A percentile compares a stretch with the other conserved stretches of the same genome.
Evolutionary conservation across 2,113 vertebrate species (phyloP).

Genomic region (Jacana jacana): DNA sequence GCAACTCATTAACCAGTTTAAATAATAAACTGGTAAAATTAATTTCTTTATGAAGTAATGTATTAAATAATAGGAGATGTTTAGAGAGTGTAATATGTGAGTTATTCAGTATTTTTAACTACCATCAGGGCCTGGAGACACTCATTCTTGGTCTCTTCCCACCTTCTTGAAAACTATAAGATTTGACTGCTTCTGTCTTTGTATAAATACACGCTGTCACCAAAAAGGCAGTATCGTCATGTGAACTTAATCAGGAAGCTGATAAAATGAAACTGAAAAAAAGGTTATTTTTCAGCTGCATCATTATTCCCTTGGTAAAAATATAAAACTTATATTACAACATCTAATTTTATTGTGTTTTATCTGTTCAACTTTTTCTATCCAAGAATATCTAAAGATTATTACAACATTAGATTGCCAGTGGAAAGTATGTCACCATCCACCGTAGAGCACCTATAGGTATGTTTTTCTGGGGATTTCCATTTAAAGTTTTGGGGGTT

Average conservation of each 20-base stretch:
- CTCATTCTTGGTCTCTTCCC: background rate
- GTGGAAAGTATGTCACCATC: background rate
- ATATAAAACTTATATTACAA: background rate
- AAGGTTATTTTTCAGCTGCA: background rate
- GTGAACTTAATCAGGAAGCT: background rate
- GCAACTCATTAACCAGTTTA: background rate
- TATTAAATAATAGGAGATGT: background rate
- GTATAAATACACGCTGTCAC: background rate
- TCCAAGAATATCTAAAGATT: background rate
- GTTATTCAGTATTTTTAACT: background rate
- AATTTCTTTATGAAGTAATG: background rate
- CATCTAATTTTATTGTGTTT: background rate
- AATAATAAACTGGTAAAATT: background rate
- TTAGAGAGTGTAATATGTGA: background rate
- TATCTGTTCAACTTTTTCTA: background rate
- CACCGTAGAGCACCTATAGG: background rate
- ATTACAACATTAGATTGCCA: background rate
- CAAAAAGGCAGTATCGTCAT: background rate
- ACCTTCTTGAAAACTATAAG: background rate
- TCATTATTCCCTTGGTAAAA: background rate
- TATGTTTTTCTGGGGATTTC: background rate
- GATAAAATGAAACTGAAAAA: background rate
- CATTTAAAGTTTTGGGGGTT: background rate
- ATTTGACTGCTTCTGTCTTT: background rate
- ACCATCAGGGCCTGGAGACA: background rate